Evolutionary conservation across 2,113 vertebrate species (phyloP).

Genomic region (Forbesichthys papilliferus): DNA sequence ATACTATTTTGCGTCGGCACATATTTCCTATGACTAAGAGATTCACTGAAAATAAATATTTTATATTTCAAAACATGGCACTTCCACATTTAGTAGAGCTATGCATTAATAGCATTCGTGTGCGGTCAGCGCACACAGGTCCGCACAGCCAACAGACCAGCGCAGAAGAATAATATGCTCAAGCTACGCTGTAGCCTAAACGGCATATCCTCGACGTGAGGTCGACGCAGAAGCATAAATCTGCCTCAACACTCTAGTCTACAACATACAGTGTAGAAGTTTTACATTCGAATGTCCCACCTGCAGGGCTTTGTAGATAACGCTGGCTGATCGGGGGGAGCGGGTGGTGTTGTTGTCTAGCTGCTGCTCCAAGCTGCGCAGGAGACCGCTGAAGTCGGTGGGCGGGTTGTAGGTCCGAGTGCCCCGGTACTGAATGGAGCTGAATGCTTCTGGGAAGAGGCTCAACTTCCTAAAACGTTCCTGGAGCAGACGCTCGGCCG

Average conservation of each 20-base stretch:
- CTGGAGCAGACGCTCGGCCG: constrained; percentile 93
- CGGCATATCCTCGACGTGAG: too few relatives aligned
- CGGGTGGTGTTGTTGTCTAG: constrained; percentile 96
- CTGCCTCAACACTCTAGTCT: neutral
- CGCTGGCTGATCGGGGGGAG: constrained; percentile 89
- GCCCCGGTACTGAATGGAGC: constrained; percentile 95
- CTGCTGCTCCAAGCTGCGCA: constrained; percentile 88
- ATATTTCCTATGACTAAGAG: too few relatives aligned
- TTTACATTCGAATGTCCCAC: constrained; percentile 62
- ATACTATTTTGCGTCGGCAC: too few relatives aligned
- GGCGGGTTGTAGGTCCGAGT: constrained; percentile 97
- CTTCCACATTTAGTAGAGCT: too few relatives aligned
- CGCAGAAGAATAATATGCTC: too few relatives aligned
- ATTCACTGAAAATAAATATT: too few relatives aligned
- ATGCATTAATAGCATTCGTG: too few relatives aligned
- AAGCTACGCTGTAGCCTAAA: too few relatives aligned
- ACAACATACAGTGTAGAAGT: neutral
- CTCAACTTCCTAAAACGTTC: constrained; percentile 94
- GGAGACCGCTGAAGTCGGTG: constrained; percentile 94
- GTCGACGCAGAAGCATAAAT: too few relatives aligned
- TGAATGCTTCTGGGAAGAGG: constrained; percentile 97
- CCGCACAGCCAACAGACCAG: too few relatives aligned
- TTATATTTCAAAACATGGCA: too few relatives aligned
- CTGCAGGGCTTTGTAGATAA: constrained; percentile 95
- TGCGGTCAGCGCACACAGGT: too few relatives aligned